Evolutionary conservation across 2,888 invertebrate genomes (phyloP).

Genomic region (Pristionchus mayeri): DNA sequence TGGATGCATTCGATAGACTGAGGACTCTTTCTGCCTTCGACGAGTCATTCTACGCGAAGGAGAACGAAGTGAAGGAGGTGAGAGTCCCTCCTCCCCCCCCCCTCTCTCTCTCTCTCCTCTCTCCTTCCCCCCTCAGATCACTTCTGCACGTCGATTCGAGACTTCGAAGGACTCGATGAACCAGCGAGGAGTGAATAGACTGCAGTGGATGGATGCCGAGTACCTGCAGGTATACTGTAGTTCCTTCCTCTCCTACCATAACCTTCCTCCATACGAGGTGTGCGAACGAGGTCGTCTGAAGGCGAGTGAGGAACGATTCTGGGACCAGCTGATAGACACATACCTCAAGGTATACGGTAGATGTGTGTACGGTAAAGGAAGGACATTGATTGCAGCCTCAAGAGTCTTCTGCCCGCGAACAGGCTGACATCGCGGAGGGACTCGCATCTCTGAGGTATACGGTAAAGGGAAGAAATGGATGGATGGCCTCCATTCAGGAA

Average conservation of each 20-base stretch:
- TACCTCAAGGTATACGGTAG: slow-evolving; percentile 69
- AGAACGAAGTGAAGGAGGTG: slow-evolving; percentile 44
- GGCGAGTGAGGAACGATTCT: slow-evolving; percentile 81
- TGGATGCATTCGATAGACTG: slow-evolving; percentile 16
- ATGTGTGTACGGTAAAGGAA: not conserved
- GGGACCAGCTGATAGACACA: slow-evolving; percentile 74
- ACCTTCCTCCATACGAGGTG: slow-evolving; percentile 34
- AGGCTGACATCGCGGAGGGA: slow-evolving; percentile 79
- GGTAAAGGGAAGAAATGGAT: not conserved
- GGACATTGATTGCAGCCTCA: slow-evolving; percentile 65
- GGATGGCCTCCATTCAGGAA: slow-evolving; percentile 83
- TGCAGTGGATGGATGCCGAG: slow-evolving; percentile 39
- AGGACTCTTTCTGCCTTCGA: not conserved
- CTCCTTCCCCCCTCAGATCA: not conserved
- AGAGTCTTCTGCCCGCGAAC: slow-evolving; percentile 66
- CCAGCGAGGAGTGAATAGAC: slow-evolving; percentile 24
- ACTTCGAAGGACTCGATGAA: slow-evolving; percentile 24
- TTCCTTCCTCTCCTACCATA: not conserved
- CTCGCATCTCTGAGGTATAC: slow-evolving; percentile 93
- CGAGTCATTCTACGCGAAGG: slow-evolving; percentile 32
- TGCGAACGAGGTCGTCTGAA: slow-evolving; percentile 73
- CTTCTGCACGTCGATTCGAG: not conserved
- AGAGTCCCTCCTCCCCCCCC: not conserved
- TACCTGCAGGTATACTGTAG: slow-evolving; percentile 27
- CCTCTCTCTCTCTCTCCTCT: not conserved